Evolutionary conservation across 2,113 vertebrate genomes (phyloP), one percentile per base, ranked within the genome.

Genomic region (Platanista minor): DNA sequence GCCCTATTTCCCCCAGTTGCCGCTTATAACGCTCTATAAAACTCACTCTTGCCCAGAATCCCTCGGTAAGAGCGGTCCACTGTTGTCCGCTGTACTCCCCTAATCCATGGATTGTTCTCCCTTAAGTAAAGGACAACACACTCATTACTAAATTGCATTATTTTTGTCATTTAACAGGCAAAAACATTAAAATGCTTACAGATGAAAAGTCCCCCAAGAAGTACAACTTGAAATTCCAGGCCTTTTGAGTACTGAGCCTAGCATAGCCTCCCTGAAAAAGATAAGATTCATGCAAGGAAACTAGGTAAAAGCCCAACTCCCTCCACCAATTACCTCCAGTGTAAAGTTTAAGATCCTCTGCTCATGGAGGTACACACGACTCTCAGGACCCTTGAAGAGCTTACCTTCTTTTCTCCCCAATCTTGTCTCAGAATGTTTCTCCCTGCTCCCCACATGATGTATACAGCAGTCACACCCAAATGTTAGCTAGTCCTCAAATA

Each of bases 111-210:
- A 52, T 4, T 64, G 43, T 52, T 66, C n/a, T 90, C 41, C 33
- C 43, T 64, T 64, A 59, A 90, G 46, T 77, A 36, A 77, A 77
- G 41, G 23, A 77, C 41, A 64, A 39, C 72, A 77, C 49, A 49
- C 25, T 77, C 41, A 43, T 64, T 21, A 49, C 33, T 89, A 64
- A 77, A 64, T 36, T 49, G 59, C 43, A 49, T 77, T 77, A 29
- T 77, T 77, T 52, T 77, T 77, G 41, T 39, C 57, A 90, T 29
- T 90, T 77, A 74, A 90, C 87, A 77, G 6, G 23, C 15, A 27
- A 94, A 81, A 92, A n/a, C 46, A 84, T 74, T 59, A 84, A 95
- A 75, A 94, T 49, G 23, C n/a, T 87, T 87, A 25, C 13, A 49
- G 52, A 83, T 77, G n/a, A 87, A 77, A 97, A 80, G 64, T 61